Evolutionary conservation across 2,888 invertebrate genomes (phyloP), one percentile per base, ranked within the genome.

Genomic region (Busseola fusca): DNA sequence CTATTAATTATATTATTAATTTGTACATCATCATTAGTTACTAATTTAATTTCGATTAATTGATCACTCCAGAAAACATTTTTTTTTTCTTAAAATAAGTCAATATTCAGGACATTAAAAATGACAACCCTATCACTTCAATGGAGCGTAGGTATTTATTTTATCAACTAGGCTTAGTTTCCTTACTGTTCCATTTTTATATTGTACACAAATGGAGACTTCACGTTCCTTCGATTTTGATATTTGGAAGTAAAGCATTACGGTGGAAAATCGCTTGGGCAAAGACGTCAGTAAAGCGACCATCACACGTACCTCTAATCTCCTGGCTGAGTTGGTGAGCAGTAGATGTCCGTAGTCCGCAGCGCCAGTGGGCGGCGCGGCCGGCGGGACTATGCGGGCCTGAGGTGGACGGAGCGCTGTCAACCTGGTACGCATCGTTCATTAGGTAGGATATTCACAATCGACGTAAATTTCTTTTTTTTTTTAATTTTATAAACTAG

Each of bases 361-460:
- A 7, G 94, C 93, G 65, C 98, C 97, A 84, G 97, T 97, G 67
- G 98, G 97, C 81, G 98, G 97, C 73, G 98, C 97, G 62, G 99
- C 99, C 91, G 98, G 97, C 30, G 99, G 99, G 76, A 99, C 99
- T 75, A 99, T 98, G 76, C 99, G 96, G 34, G 98, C 98, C 87
- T 98, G 98, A 42, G 97, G 97, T 69, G 98, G 97, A 75, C 98
- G 96, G 63, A 98, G 93, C 3, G 98, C 97, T 71, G 97, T 96
- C 86, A 98, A 95, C 91, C 98, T 98, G 89, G 0, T n/a, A n/a
- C 4, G 25, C 21, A 48, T 48, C 48, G 21, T 48, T 48, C 21
- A 48, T 48, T 48, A 48, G 3, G 10, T n/a, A 48, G 21, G 21
- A 50, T 10, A n/a, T 50, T 12, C n/a, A 50, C 48, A 10, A 10